Evolutionary conservation across 2,113 vertebrate genomes (phyloP).

Genomic region (Pogonocichla stellata): DNA sequence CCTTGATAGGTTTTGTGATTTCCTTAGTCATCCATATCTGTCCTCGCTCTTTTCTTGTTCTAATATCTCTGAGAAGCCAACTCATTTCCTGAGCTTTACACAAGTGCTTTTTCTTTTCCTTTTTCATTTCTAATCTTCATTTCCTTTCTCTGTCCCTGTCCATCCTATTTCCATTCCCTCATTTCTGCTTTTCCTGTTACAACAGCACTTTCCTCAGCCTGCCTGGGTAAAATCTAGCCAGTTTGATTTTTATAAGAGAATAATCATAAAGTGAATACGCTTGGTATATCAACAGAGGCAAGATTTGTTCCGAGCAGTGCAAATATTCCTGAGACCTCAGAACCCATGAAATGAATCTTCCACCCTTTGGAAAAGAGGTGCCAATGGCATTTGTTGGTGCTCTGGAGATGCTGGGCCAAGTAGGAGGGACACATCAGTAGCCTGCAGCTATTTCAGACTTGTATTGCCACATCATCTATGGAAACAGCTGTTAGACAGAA

Average conservation of each 20-base stretch:
- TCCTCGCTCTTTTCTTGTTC: not conserved
- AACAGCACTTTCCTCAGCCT: not conserved
- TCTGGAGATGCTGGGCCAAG: not conserved
- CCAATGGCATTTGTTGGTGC: not conserved
- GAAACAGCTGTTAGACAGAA: not conserved
- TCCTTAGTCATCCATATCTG: constrained; percentile 36
- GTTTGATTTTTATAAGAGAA: not conserved
- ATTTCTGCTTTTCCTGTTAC: not conserved
- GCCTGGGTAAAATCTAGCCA: not conserved
- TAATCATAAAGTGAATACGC: not conserved
- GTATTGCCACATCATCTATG: not conserved
- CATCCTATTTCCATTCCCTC: constrained; percentile 6
- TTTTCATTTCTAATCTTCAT: constrained; percentile 49
- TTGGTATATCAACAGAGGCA: not conserved
- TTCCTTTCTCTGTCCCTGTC: constrained; percentile 24
- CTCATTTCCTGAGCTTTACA: constrained; percentile 64
- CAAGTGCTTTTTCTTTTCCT: not conserved
- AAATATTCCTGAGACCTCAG: not conserved
- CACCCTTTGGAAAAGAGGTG: not conserved
- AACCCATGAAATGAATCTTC: constrained; percentile 12
- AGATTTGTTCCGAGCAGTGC: not conserved
- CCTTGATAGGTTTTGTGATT: constrained; percentile 27
- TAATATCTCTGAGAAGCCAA: constrained; percentile 8
- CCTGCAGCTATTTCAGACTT: not conserved
- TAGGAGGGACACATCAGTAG: not conserved